Base-by-base conservation (phyloP, 1,140 invertebrate species). In the Oryctes rhinoceros region DNA sequence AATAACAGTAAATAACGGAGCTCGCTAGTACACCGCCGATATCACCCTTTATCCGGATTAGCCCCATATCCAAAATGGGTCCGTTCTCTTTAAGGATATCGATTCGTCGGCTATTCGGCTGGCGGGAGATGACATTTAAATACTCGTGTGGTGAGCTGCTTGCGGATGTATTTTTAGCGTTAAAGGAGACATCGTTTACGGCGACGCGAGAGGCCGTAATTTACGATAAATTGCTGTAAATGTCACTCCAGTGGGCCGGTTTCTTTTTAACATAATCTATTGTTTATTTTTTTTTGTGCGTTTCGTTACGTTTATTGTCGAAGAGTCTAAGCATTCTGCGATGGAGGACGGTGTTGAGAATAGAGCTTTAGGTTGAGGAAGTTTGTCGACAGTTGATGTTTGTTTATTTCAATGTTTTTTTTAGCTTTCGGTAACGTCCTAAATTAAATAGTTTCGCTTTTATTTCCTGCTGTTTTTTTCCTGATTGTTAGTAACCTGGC, bases 221-320 rank as follows among this genome's bases (percentile, higher is more conserved):
- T 76, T 44, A 76, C 75, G 37, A 49, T 10, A 76, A 76, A 76
- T 76, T 76, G 75, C 75, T 76, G 75, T 76, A 76, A 76, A 76
- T 76, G 75, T 76, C 75, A 76, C 35, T 47, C 75, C 75, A 20
- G 75, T 76, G 75, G 75, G 48, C 75, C 75, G 47, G 6, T 76
- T 48, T 37, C 11, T 35, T 71, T 71, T 71, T 71, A 71, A 71
- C 35, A 71, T 71, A 71, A 71, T 71, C 65, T 71, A 71, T 71
- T 71, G 65, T 71, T 30, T n/a, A n/a, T 30, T 30, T 30, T 30
- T 71, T 71, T 71, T 71, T 71, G 35, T 37, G 65, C 24, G 35
- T 24, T 30, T 15, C 65, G 30, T 24, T 44, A 7, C 39, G 39
- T 44, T 44, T 44, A 5, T 44, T 44, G 5, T 5, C 39, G 9